Evolutionary conservation across 2,888 invertebrate genomes (phyloP), one percentile per base, ranked within the genome.

Genomic region (Plusia festucae): DNA sequence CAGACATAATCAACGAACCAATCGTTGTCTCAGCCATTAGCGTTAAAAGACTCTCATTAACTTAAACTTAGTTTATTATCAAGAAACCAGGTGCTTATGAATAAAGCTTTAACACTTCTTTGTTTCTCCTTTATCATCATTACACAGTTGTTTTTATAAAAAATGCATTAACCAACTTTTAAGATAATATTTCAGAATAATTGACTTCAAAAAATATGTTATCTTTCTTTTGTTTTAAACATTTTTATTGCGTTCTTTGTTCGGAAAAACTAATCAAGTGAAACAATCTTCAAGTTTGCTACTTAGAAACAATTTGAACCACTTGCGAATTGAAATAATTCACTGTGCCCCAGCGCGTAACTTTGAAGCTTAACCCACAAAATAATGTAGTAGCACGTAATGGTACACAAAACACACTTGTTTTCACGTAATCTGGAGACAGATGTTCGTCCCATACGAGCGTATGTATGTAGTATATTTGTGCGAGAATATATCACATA

Each of bases 281-380:
- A 83, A 86, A 81, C 85, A 88, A 87, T 88, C 86, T 90, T 85
- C 88, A 90, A 90, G 88, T 90, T 88, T 82, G 83, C 85, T 83
- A 88, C 87, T 88, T 74, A 81, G 79, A 85, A 91, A 92, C 88
- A 89, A 91, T 91, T 90, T 89, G 80, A 85, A 85, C 82, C 85
- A 82, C 84, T 88, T 88, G 86, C 84, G 88, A 91, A 90, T 91
- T 89, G 89, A 91, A 91, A 92, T 93, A 90, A 92, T 90, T 92
- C 86, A 89, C 83, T 84, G 82, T 75, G 84, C 84, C 82, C 80
- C 76, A 84, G 78, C 79, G 83, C 85, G 86, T 90, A 88, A 90
- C 87, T 89, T 88, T 85, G 81, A 82, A 83, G 85, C 83, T 76
- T 84, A 81, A 88, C 83, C 87, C 90, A 88, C 84, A 85, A 86